Evolutionary conservation across 2,113 vertebrate genomes (phyloP), one percentile per base, ranked within the genome.

Genomic region (Gorilla gorilla): DNA sequence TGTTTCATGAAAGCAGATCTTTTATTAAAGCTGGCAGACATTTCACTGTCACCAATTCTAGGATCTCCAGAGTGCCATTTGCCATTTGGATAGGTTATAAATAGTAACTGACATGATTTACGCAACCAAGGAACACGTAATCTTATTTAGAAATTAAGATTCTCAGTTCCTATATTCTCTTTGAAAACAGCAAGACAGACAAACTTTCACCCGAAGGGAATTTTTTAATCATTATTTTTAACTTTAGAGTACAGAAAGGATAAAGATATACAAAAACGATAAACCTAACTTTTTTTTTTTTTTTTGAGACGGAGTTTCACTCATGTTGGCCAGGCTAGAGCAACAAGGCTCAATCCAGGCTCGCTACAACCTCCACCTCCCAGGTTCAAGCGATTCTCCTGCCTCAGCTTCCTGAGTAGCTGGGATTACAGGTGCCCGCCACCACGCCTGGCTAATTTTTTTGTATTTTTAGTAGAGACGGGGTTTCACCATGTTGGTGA

Each of bases 111-210:
- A 76, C 11, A 64, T 27, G 48, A 85, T 73, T 78, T 84, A 80
- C 17, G 50, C 16, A 73, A 72, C 38, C 20, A 25, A 97, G 91
- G 20, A 91, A 45, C 17, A 68, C 9, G 38, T 76, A 25, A 80
- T 40, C 66, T 81, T 80, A 70, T 8, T 92, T 93, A 87, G 86
- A 92, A 95, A 91, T 83, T 68, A 61, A 95, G n/a, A 89, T 43
- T 90, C 25, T 95, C 43, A 38, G 43, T 59, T 97, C 81, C 85
- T 14, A 59, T 22, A 20, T 70, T 89, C 72, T 92, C 23, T 88
- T 43, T 94, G 35, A 95, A 96, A 93, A 95, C 17, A 94, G 80
- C 25, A 91, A 66, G 11, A 72, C 11, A 95, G 16, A 68, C 23
- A 38, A 22, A 82, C 13, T 95, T 86, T 89, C 50, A 23, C 79